A percentile compares a stretch with the other conserved stretches of the same genome.
phyloP scores from a whole-genome alignment of 1,140 invertebrate genomes.

The Andricus grossulariae region DNA sequence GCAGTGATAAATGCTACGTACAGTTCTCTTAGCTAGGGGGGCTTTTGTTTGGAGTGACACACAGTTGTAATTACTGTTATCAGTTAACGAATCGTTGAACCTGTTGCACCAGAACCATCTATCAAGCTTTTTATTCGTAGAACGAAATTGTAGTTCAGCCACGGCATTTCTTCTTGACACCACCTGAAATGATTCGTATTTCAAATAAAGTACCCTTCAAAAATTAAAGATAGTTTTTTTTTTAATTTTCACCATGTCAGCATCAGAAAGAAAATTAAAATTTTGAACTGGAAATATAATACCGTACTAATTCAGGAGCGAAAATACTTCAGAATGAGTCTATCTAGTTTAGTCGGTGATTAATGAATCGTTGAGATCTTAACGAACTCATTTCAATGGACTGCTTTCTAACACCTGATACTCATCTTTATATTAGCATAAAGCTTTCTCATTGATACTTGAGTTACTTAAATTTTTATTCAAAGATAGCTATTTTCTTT shows the following conservation, averaged over 20 bases:
- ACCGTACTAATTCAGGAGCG: not conserved
- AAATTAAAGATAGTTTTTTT: too few relatives aligned
- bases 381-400: too few relatives aligned
- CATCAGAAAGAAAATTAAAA: not conserved
- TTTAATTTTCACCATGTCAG: too few relatives aligned
- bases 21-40: constrained; percentile 52
- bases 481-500: too few relatives aligned
- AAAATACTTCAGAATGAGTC: not conserved
- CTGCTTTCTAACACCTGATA: too few relatives aligned
- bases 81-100: constrained; percentile 63
- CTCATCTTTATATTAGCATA: too few relatives aligned
- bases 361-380: too few relatives aligned
- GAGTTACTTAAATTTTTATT: too few relatives aligned
- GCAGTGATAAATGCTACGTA: constrained; percentile 65
- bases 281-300: not conserved
- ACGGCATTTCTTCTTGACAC: constrained; percentile 17
- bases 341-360: too few relatives aligned
- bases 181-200: not conserved
- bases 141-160: constrained; percentile 38
- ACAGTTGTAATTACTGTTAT: constrained; percentile 71
- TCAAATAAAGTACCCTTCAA: too few relatives aligned
- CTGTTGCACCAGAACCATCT: constrained; percentile 65
- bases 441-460: too few relatives aligned
- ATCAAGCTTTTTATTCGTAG: constrained; percentile 40
- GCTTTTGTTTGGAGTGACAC: constrained; percentile 66